Conservation (phyloP, 1,140 invertebrate genomes). For the Drosophila hydei region DNA sequence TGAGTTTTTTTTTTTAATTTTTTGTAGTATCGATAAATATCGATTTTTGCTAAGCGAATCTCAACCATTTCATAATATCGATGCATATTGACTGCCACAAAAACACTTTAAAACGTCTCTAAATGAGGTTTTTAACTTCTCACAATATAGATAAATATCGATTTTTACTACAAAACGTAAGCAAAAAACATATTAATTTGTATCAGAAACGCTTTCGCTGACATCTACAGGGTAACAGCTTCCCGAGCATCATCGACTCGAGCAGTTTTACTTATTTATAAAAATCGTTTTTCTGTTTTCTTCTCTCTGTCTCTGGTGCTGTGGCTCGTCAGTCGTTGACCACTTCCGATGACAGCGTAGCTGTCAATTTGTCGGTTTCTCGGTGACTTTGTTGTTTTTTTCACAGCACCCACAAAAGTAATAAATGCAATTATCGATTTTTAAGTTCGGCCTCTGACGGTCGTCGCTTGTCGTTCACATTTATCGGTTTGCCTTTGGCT, state of each 20-base stretch:
- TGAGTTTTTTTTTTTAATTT: no score
- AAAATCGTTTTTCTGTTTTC: constrained; percentile 8
- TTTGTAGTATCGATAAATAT: neutral
- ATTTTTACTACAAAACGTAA: no score
- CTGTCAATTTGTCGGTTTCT: constrained; percentile 18
- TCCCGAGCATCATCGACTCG: neutral
- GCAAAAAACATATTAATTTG: no score
- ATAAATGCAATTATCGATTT: constrained; percentile 65
- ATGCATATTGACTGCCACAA: no score
- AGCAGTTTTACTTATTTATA: neutral
- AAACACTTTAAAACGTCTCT: no score
- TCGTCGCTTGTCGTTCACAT: constrained; percentile 3
- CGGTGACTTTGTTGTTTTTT: constrained; percentile 5
- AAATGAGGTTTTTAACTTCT: no score
- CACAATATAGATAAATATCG: neutral
- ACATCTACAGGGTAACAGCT: neutral
- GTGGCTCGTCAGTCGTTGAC: constrained; percentile 28
- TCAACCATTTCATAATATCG: no score
- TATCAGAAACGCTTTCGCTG: no score
- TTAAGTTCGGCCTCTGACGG: constrained; percentile 31
- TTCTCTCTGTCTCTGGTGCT: constrained; percentile 15
- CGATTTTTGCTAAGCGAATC: no score
- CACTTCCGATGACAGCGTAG: constrained; percentile 30
- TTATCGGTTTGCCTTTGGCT: neutral
- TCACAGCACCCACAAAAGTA: constrained; percentile 41